phyloP scores from a whole-genome alignment of 2,888 invertebrate genomes.

The Drosophila cyrtoloma region DNA sequence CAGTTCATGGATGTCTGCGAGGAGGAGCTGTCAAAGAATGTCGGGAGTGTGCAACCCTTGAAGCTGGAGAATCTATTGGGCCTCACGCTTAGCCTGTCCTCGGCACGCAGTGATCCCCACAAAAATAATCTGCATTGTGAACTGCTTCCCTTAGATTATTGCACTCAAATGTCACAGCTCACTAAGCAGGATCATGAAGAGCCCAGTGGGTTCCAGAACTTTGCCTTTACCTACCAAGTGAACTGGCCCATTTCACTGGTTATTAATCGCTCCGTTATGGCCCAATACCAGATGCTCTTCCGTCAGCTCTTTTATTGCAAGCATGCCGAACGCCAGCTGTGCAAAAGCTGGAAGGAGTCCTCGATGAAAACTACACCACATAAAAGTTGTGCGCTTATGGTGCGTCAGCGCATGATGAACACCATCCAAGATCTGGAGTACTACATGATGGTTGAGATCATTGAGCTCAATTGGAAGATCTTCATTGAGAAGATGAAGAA shows the following conservation, averaged over 20 bases:
- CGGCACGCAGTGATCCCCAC: constrained; percentile 96
- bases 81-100: constrained; percentile 93
- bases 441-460: constrained; percentile 99
- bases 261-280: constrained; percentile 94
- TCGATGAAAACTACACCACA: constrained; percentile 92
- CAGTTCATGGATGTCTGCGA: constrained; percentile 98
- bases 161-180: constrained; percentile 90
- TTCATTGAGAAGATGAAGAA: constrained; percentile 94
- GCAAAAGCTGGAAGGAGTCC: constrained; percentile 94
- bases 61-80: constrained; percentile 96
- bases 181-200: constrained; percentile 92
- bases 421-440: constrained; percentile 98
- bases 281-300: constrained; percentile 98
- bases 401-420: constrained; percentile 97
- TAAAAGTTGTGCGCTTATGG: constrained; percentile 93
- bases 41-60: constrained; percentile 94
- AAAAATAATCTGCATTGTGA: constrained; percentile 97
- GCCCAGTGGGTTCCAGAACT: constrained; percentile 94
- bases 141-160: constrained; percentile 94
- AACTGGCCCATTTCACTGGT: constrained; percentile 98
- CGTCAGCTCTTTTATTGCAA: constrained; percentile 97
- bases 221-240: constrained; percentile 96
- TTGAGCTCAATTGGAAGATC: constrained; percentile 97
- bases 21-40: constrained; percentile 94
- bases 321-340: constrained; percentile 95